phyloP scores from a whole-genome alignment of 1,140 invertebrate genomes.

The Phortica variegata region DNA sequence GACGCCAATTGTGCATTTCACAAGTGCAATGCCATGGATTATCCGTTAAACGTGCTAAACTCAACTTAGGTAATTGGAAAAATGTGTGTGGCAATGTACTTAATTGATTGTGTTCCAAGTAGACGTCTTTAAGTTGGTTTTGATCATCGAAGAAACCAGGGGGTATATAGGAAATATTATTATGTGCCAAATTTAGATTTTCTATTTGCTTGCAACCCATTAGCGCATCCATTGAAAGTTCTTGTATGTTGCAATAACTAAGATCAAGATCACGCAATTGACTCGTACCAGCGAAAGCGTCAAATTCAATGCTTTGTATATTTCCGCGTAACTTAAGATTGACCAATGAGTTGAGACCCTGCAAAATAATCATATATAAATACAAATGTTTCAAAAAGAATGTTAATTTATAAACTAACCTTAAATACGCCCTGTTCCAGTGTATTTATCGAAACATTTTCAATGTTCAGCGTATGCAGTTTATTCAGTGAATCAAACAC shows the following conservation, averaged over 20 bases:
- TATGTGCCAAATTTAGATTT: conserved; percentile 66
- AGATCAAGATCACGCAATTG: conserved; percentile 64
- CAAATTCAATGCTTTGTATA: conserved; percentile 65
- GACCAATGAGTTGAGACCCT: conserved; percentile 50
- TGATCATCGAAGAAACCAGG: conserved; percentile 67
- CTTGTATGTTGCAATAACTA: conserved; percentile 63
- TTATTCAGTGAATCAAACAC: conserved; percentile 65
- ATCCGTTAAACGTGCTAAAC: conserved; percentile 59
- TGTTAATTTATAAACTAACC: conserved; percentile 11
- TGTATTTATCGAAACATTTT: conserved; percentile 61
- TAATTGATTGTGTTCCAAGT: conserved; percentile 65
- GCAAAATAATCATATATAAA: neutral
- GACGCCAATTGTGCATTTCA: conserved; percentile 66
- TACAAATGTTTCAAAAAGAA: neutral
- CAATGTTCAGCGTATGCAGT: conserved; percentile 60
- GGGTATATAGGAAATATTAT: conserved; percentile 63
- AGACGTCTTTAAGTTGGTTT: conserved; percentile 62
- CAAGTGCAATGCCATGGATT: conserved; percentile 75
- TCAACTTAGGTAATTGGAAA: conserved; percentile 60
- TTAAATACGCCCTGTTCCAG: conserved; percentile 65
- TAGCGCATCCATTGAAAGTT: conserved; percentile 70
- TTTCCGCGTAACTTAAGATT: conserved; percentile 57
- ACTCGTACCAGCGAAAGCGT: conserved; percentile 66
- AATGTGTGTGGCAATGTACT: conserved; percentile 61
- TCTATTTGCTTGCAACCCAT: conserved; percentile 64